These are phyloP conservation scores for Phaethornis superciliosus DNA, from an alignment of 2,113 vertebrate species.

Conservation along the genomic window DNA sequence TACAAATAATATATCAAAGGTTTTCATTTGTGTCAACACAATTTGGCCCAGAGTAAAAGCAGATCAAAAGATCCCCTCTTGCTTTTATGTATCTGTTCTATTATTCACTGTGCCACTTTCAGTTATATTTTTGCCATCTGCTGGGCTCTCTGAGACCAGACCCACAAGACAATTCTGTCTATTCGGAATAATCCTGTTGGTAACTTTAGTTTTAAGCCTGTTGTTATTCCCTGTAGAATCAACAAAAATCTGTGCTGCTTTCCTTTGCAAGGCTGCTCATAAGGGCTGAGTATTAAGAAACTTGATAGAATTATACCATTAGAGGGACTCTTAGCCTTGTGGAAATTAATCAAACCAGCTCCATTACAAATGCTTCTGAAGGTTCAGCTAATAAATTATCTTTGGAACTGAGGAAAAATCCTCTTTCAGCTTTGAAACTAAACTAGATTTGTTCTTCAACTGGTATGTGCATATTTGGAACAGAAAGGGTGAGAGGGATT, in stretches of 20 bases:
- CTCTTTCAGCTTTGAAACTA: neutral
- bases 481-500: neutral
- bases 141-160: neutral
- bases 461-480: rapidly evolving
- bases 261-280: neutral
- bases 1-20: neutral
- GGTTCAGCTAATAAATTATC: neutral
- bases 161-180: neutral
- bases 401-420: neutral
- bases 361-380: neutral
- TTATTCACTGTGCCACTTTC: neutral
- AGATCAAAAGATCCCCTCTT: neutral
- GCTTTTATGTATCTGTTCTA: neutral
- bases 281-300: neutral
- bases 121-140: neutral
- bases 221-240: neutral
- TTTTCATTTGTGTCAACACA: neutral
- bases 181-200: neutral
- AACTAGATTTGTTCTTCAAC: neutral
- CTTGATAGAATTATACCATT: neutral
- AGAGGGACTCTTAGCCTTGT: neutral
- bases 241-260: neutral
- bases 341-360: neutral
- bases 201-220: neutral
- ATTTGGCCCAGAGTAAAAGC: neutral